Conservation (phyloP, 2,888 invertebrate species). For the Agriopis marginaria region DNA sequence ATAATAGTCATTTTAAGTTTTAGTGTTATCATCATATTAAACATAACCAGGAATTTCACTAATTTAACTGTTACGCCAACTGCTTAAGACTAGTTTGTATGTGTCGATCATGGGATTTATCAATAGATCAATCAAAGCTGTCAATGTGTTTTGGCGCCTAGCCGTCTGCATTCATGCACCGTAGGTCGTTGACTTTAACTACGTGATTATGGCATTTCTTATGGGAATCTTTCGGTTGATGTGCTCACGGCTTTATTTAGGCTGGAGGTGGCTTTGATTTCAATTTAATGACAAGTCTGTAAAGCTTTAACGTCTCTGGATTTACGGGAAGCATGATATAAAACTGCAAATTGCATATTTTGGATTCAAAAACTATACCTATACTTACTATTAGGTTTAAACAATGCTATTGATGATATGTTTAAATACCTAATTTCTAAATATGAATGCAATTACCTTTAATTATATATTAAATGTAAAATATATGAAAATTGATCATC, state of each 20-base stretch:
- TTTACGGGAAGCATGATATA: background rate
- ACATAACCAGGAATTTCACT: slow-evolving; percentile 13
- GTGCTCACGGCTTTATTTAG: slow-evolving; percentile 19
- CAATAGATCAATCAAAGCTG: slow-evolving; percentile 71
- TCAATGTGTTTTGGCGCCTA: slow-evolving; percentile 74
- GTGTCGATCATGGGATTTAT: slow-evolving; percentile 46
- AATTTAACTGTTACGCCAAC: slow-evolving; percentile 21
- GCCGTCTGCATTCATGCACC: slow-evolving; percentile 67
- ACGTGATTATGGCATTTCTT: slow-evolving; percentile 38
- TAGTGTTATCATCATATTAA: background rate
- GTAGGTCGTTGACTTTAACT: slow-evolving; percentile 63
- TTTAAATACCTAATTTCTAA: too few species aligned
- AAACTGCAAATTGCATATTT: background rate
- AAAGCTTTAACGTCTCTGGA: slow-evolving; percentile 8
- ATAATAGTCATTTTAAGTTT: too few species aligned
- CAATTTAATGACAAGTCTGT: slow-evolving; percentile 18
- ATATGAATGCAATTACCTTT: too few species aligned
- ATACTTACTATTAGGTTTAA: too few species aligned
- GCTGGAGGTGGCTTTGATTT: slow-evolving; percentile 22
- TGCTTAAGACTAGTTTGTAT: slow-evolving; percentile 35
- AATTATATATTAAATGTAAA: too few species aligned
- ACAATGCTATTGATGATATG: too few species aligned
- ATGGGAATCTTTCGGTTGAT: slow-evolving; percentile 35
- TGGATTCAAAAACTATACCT: background rate
- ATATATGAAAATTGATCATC: too few species aligned